These are phyloP conservation scores for Aphelenchoides fujianensis DNA, from an alignment of 1,140 invertebrate species.

Conservation along the genomic window DNA sequence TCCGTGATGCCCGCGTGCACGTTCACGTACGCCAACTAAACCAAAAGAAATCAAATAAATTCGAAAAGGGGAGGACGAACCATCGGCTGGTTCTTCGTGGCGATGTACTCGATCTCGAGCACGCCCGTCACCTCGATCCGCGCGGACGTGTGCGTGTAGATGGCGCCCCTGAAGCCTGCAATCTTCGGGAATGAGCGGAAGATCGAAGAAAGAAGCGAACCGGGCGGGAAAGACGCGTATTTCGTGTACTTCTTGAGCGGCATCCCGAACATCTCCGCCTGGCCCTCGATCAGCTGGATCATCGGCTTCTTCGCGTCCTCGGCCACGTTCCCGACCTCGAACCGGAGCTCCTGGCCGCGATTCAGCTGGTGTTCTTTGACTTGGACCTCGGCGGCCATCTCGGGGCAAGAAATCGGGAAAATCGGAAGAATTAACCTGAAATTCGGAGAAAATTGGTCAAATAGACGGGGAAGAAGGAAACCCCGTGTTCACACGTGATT, in stretches of 20 bases:
- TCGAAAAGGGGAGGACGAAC: constrained; percentile 24
- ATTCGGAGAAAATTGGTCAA: no score
- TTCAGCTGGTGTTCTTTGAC: not conserved
- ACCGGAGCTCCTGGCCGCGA: constrained; percentile 42
- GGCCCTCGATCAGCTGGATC: constrained; percentile 67
- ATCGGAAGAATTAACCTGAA: no score
- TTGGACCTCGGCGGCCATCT: no score
- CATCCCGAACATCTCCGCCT: constrained; percentile 93
- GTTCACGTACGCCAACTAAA: constrained; percentile 85
- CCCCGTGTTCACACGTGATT: no score
- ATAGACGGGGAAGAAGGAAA: no score
- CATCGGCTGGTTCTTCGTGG: constrained; percentile 52
- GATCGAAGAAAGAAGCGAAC: constrained; percentile 30
- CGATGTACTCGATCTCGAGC: constrained; percentile 55
- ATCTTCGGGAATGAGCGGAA: constrained; percentile 1
- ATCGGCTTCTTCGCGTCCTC: constrained; percentile 48
- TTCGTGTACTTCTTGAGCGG: constrained; percentile 88
- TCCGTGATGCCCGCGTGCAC: constrained; percentile 88
- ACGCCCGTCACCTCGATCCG: constrained; percentile 70
- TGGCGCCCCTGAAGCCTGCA: constrained; percentile 82
- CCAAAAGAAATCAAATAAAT: constrained; percentile 20
- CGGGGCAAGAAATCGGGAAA: no score
- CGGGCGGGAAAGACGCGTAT: constrained; percentile 79
- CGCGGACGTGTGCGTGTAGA: constrained; percentile 94
- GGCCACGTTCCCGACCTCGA: constrained; percentile 37